Evolutionary conservation across 1,140 invertebrate genomes (phyloP).

Genomic region (Leptoteleia sp.): DNA sequence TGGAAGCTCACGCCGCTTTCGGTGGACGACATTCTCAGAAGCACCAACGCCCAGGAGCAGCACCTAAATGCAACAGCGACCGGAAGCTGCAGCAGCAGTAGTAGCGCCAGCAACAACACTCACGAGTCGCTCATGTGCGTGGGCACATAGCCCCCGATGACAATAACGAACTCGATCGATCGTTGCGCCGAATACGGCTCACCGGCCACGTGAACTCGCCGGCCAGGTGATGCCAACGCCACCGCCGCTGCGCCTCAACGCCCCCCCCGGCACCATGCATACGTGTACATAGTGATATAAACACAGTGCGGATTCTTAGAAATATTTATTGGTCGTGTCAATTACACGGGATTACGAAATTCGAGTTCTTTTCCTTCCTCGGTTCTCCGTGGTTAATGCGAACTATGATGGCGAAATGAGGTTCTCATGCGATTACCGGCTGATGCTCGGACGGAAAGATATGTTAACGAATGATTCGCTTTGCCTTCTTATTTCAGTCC

Average conservation of each 20-base stretch:
- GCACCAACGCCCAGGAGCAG: constrained; percentile 71
- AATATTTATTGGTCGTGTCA: constrained; percentile 77
- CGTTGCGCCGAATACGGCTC: constrained; percentile 78
- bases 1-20: constrained; percentile 85
- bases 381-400: constrained; percentile 44
- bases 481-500: neutral
- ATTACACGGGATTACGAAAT: constrained; percentile 69
- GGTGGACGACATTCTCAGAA: constrained; percentile 85
- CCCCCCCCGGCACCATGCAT: constrained; percentile 10
- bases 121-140: constrained; percentile 80
- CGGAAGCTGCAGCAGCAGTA: constrained; percentile 54
- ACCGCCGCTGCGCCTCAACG: constrained; percentile 9
- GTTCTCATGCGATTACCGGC: neutral
- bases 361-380: constrained; percentile 66
- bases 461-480: neutral
- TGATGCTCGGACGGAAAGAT: neutral
- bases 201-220: constrained; percentile 72
- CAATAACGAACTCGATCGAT: constrained; percentile 75
- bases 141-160: constrained; percentile 79
- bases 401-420: neutral
- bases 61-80: constrained; percentile 67
- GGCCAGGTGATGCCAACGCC: constrained; percentile 52
- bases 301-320: constrained; percentile 45
- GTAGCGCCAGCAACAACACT: constrained; percentile 71
- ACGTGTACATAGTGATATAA: constrained; percentile 58